These are phyloP conservation scores for Hyperoplus lanceolatus DNA, from an alignment of 2,797 vertebrate species.

Conservation along the genomic window DNA sequence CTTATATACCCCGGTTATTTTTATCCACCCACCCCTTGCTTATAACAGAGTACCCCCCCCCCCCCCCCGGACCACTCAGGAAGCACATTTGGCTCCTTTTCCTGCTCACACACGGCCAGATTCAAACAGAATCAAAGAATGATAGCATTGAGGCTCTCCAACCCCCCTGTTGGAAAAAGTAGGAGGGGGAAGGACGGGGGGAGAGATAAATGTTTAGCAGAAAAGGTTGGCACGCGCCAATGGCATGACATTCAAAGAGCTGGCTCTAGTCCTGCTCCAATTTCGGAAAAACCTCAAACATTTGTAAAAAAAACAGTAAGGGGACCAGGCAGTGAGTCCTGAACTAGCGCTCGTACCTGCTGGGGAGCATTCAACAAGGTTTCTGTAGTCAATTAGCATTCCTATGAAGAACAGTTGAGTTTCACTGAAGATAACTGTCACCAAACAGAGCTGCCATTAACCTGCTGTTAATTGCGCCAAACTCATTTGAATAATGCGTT, in stretches of 20 bases:
- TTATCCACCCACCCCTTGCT: slow-evolving; percentile 93
- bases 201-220: slow-evolving; percentile 74
- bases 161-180: slow-evolving; percentile 81
- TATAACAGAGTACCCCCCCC: slow-evolving; percentile 93
- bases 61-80: slow-evolving; percentile 89
- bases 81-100: slow-evolving; percentile 94
- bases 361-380: slow-evolving; percentile 34
- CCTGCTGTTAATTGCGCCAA: slow-evolving; percentile 11
- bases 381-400: slow-evolving; percentile 56
- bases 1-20: slow-evolving; percentile 98
- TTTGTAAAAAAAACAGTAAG: slow-evolving; percentile 66
- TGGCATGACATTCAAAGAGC: slow-evolving; percentile 77
- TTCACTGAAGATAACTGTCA: slow-evolving; percentile 63
- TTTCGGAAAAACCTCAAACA: slow-evolving; percentile 79
- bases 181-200: neutral
- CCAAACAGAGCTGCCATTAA: slow-evolving; percentile 39
- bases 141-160: slow-evolving; percentile 90
- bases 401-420: slow-evolving; percentile 52
- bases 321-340: slow-evolving; percentile 27
- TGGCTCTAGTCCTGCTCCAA: slow-evolving; percentile 78
- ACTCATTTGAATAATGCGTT: slow-evolving; percentile 59
- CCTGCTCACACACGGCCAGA: slow-evolving; percentile 93
- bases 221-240: slow-evolving; percentile 81
- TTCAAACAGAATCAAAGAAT: slow-evolving; percentile 91
- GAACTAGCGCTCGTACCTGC: slow-evolving; percentile 44